Base-by-base conservation (phyloP, 2,797 vertebrate species). In the Oophaga sylvatica region DNA sequence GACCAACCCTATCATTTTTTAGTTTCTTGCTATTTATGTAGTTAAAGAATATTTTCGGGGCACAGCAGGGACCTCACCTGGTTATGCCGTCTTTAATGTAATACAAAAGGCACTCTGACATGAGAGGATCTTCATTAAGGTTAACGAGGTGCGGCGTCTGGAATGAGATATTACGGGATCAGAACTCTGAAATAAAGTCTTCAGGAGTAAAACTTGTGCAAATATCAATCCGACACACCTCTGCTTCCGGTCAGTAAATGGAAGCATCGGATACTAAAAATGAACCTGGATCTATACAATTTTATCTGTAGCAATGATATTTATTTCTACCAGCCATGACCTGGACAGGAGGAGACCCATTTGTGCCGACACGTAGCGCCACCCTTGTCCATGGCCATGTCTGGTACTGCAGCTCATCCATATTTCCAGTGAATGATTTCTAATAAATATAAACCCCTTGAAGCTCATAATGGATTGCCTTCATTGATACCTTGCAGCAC, bases 41-140 rank as follows among this genome's bases (percentile, higher is more conserved):
- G n/a, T n/a, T n/a, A n/a, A 26, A 26, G 26, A 26, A 26, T 26
- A 26, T 26, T 26, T 26, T 26, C 26, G 26, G 26, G 2, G 70
- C 11, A 78, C 62, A 31, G 45, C 45, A 7, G 3, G 48, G 2
- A 11, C 26, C 90, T 93, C 94, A 99, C 98, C 98, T 98, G 84
- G 98, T 99, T 90, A 99, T 97, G 48, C 98, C 98, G 65, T 99
- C 98, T 96, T 99, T 99, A 94, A 99, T 99, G 93, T 99, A 99
- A 93, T 99, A 99, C 80, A 99, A 97, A 88, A 99, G 95, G 94
- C 98, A 99, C 92, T 99, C 98, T 0, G 98, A 99, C 98, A 99
- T 99, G 80, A 99, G 96, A 5, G 98, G 98, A 92, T 99, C 98
- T 94, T 99, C 98, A 48, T 99, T 99, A 91, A 99, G 95, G 93